Conservation (phyloP, 2,113 vertebrate species). For the Anarrhichthys ocellatus region DNA sequence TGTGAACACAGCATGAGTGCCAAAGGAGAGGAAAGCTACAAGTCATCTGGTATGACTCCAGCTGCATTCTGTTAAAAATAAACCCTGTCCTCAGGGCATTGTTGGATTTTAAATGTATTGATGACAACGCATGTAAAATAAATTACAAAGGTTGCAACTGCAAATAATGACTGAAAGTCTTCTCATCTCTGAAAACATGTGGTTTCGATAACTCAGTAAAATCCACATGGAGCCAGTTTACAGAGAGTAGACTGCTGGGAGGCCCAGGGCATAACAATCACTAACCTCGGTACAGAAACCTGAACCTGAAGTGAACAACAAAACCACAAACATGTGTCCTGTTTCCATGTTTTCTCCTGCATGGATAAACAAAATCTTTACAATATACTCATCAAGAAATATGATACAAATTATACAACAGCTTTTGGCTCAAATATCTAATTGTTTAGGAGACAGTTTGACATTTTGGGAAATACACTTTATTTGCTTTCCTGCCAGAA, state of each 20-base stretch:
- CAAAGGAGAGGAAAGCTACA: neutral
- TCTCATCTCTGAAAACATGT: slow-evolving; percentile 35
- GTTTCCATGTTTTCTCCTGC: neutral
- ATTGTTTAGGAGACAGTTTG: neutral
- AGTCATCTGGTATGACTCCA: neutral
- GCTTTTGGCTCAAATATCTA: neutral
- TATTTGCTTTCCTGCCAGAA: neutral
- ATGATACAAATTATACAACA: neutral
- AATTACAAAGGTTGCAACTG: neutral
- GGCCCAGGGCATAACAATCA: neutral
- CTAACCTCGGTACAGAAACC: slow-evolving; percentile 16
- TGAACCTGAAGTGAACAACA: neutral
- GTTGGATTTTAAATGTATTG: neutral
- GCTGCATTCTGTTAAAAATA: neutral
- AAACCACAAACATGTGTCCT: neutral
- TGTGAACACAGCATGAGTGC: neutral
- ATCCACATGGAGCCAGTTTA: neutral
- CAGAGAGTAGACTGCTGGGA: neutral
- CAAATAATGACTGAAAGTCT: neutral
- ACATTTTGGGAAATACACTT: neutral
- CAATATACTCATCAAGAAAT: neutral
- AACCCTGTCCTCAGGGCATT: neutral
- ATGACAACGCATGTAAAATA: neutral
- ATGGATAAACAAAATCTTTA: neutral
- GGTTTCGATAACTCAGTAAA: slow-evolving; percentile 25